Percentiles rank a stretch among this genome's conserved stretches.
Conservation (phyloP, 2,888 invertebrate genomes). For the Gastrophysa polygoni region DNA sequence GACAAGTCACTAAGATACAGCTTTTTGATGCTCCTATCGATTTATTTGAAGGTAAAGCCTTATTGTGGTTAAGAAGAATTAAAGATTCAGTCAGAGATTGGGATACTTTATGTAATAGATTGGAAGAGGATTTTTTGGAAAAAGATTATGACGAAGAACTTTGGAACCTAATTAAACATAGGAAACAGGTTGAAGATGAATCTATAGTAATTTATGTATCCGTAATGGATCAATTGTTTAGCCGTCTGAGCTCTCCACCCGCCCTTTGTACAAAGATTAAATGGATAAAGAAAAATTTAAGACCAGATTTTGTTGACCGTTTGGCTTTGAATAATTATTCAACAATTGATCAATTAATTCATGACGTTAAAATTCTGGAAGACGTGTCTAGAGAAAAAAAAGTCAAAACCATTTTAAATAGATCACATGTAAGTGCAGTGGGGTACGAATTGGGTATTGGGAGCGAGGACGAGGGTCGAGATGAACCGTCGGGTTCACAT, state of each 20-base stretch:
- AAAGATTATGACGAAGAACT: slow-evolving; percentile 19
- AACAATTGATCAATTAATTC: background rate
- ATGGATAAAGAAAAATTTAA: background rate
- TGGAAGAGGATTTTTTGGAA: slow-evolving; percentile 15
- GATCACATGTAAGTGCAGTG: background rate
- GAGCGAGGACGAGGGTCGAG: no score
- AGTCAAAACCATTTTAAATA: background rate
- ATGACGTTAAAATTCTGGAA: background rate
- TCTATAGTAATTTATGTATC: background rate
- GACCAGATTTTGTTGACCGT: background rate
- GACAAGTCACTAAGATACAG: slow-evolving; percentile 9
- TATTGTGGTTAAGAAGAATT: slow-evolving; percentile 16
- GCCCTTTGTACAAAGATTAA: background rate
- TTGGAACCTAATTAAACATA: slow-evolving; percentile 11
- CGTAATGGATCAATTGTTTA: background rate
- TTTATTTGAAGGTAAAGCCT: slow-evolving; percentile 17
- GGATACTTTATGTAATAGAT: slow-evolving; percentile 11
- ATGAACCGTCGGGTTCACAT: no score
- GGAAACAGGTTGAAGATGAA: slow-evolving; percentile 1
- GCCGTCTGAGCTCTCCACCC: background rate
- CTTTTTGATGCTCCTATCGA: slow-evolving; percentile 15
- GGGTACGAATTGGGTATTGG: background rate
- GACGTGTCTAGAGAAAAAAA: background rate
- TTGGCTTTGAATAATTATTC: background rate
- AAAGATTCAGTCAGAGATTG: slow-evolving; percentile 13